Conservation (phyloP, 92 coral and sea anemone genomes). For the Plumapathes pennacea region DNA sequence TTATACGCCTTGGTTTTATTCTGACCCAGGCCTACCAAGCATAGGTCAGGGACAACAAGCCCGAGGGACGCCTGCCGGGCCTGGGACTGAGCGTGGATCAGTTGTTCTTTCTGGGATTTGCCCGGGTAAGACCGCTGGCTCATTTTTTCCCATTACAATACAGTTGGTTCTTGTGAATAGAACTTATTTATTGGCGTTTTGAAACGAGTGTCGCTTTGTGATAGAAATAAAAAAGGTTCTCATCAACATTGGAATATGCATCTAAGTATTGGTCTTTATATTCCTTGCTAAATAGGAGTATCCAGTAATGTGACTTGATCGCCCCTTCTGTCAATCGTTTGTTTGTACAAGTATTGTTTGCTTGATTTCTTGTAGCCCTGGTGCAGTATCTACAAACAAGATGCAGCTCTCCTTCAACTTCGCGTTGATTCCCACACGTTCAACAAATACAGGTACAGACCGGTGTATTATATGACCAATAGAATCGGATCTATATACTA, state of each 20-base stretch:
- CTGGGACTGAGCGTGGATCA: constrained; percentile 64
- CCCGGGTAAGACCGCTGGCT: constrained; percentile 28
- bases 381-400: constrained; percentile 39
- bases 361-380: constrained; percentile 12
- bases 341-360: no score
- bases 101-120: constrained; percentile 63
- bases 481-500: no score
- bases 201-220: not conserved
- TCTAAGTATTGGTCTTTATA: no score
- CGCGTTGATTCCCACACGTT: constrained; percentile 17
- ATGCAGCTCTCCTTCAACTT: constrained; percentile 20
- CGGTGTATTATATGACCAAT: no score
- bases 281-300: no score
- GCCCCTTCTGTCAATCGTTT: no score
- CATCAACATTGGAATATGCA: no score
- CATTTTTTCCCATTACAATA: not conserved
- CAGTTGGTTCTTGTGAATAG: no score
- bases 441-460: constrained; percentile 26
- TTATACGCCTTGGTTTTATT: not conserved
- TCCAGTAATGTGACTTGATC: no score
- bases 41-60: constrained; percentile 20
- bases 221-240: no score
- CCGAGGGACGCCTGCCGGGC: constrained; percentile 59
- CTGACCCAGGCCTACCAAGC: constrained; percentile 56
- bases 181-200: not conserved